Percentiles rank a stretch among this genome's conserved stretches.
Conservation (phyloP, 2,113 vertebrate genomes). For the Ceyx margarethae region DNA sequence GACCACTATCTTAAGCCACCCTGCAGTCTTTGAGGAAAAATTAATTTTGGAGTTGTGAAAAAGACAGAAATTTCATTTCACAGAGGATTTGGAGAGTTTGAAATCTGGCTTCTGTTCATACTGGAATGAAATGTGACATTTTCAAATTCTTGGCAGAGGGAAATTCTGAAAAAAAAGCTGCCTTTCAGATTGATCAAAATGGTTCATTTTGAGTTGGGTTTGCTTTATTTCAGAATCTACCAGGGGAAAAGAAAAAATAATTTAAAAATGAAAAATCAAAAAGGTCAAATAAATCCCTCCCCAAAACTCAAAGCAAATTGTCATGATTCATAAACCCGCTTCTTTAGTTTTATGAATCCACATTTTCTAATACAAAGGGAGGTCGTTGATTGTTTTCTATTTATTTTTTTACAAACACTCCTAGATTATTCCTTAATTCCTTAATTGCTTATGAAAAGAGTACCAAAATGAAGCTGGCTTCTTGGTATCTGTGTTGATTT, state of each 20-base stretch:
- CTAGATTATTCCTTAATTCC: not conserved
- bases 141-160: conserved; percentile 58
- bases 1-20: conserved; percentile 46
- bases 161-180: conserved; percentile 59
- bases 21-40: conserved; percentile 11
- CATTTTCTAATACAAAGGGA: not conserved
- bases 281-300: not conserved
- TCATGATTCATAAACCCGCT: not conserved
- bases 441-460: not conserved
- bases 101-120: conserved; percentile 62
- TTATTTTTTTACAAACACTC: accelerated
- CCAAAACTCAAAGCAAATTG: not conserved
- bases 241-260: not conserved
- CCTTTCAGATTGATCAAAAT: conserved; percentile 57
- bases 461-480: not conserved
- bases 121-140: conserved; percentile 69
- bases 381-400: accelerated
- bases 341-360: not conserved
- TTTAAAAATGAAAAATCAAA: conserved; percentile 25
- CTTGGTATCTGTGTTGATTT: not conserved
- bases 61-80: conserved; percentile 39
- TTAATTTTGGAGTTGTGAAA: conserved; percentile 50
- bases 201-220: conserved; percentile 38
- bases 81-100: conserved; percentile 25
- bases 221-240: conserved; percentile 48